Percentiles rank a stretch among this genome's conserved stretches.
These are phyloP conservation scores for Eptesicus fuscus DNA, from an alignment of 2,113 vertebrate genomes.

Conservation along the genomic window DNA sequence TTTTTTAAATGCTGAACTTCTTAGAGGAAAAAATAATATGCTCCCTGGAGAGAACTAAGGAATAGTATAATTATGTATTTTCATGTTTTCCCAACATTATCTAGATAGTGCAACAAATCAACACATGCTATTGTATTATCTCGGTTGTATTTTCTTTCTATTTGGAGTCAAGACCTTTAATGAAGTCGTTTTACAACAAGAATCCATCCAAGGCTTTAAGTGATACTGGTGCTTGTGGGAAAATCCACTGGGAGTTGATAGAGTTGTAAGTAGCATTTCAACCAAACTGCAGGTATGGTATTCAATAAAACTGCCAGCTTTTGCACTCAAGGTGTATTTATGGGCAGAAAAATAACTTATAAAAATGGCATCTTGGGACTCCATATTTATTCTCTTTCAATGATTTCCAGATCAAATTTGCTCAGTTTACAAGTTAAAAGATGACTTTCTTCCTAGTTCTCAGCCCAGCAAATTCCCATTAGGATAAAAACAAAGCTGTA, in stretches of 20 bases:
- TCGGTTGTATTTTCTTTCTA: neutral
- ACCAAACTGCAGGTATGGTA: neutral
- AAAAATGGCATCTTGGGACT: neutral
- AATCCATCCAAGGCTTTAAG: neutral
- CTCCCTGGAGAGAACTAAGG: neutral
- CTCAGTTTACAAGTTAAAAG: constrained; percentile 11
- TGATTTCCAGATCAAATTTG: constrained; percentile 34
- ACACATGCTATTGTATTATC: neutral
- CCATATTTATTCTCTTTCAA: constrained; percentile 37
- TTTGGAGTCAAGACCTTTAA: neutral
- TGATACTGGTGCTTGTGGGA: neutral
- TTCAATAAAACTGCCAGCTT: neutral
- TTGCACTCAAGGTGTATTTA: constrained; percentile 21
- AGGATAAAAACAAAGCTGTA: constrained; percentile 23
- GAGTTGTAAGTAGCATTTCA: neutral
- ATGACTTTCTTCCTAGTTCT: constrained; percentile 6
- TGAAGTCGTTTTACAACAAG: neutral
- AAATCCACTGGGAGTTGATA: neutral
- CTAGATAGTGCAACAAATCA: neutral
- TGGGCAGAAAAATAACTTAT: neutral
- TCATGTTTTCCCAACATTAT: neutral
- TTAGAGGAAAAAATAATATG: neutral
- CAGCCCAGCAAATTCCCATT: neutral
- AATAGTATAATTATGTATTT: neutral
- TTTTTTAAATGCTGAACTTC: neutral